phyloP scores from a whole-genome alignment of 2,797 vertebrate genomes.

The Mormyrops attenuatus region DNA sequence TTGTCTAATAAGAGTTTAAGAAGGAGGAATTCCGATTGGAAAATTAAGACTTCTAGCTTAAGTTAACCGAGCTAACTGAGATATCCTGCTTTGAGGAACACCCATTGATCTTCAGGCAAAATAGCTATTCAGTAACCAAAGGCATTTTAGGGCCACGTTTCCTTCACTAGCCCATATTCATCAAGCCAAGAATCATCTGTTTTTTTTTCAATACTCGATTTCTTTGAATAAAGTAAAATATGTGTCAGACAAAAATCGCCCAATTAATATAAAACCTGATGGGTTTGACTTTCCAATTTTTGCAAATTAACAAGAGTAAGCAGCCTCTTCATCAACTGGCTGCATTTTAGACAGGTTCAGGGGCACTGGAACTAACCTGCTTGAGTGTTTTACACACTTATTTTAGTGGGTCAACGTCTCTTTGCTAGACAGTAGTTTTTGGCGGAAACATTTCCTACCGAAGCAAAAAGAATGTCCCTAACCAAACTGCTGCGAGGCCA shows the following conservation, averaged over 20 bases:
- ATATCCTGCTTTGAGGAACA: neutral
- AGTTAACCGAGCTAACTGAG: neutral
- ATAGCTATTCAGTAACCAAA: neutral
- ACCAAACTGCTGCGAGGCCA: neutral
- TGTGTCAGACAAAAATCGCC: neutral
- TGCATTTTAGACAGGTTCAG: neutral
- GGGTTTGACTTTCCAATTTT: neutral
- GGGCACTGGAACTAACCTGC: neutral
- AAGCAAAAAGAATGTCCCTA: neutral
- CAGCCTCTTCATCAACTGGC: neutral
- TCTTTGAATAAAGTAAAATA: neutral
- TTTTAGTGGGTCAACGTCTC: neutral
- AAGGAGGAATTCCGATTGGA: neutral
- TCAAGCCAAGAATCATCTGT: neutral
- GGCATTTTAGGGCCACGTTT: neutral
- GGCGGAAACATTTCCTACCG: neutral
- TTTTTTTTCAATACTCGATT: neutral
- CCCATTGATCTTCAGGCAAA: neutral
- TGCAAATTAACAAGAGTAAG: neutral
- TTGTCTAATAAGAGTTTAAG: neutral
- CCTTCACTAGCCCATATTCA: neutral
- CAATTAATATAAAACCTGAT: neutral
- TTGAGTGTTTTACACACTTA: neutral
- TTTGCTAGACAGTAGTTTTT: neutral
- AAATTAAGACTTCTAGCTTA: neutral